Base-by-base conservation (phyloP, 2,113 vertebrate genomes). In the Amazona guildingii region DNA sequence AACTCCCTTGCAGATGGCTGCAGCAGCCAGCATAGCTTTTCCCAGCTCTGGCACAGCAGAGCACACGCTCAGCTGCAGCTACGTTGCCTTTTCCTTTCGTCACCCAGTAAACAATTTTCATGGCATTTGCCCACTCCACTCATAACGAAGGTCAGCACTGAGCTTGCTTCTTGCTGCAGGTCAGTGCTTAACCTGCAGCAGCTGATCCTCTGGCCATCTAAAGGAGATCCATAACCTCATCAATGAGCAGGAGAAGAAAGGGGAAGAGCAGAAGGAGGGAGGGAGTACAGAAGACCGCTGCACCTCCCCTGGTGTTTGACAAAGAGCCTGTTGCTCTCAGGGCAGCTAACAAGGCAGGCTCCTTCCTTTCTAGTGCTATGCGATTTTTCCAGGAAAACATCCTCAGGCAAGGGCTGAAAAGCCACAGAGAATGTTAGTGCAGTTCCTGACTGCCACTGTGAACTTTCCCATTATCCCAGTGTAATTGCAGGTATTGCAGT, bases 231-330 rank as follows among this genome's bases (percentile, higher is more conserved):
- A 16, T 12, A 86, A 63, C 35, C 52, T 44, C 81, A 63, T 6
- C 43, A 23, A 0, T 3, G 2, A 39, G 21, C 0, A 0, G 41
- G 6, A 78, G 14, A 67, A n/a, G n/a, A 64, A 79, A 70, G 55
- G 54, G 70, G 49, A 19, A 78, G 55, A 54, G 63, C 46, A 89
- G 72, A 25, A 57, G 25, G 29, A 48, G 28, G 13, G 35, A 35
- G 16, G 9, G 9, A 13, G 6, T 28, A 33, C 24, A 72, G 41
- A 54, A 77, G 44, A 28, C 29, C 82, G 27, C 35, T 39, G 17
- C 7, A 9, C 6, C 44, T 90, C 16, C 46, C 17, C 41, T 17
- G 13, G 27, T 29, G 35, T 29, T 62, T 82, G 29, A 90, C 29
- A 27, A 57, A 74, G 18, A 86, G 9, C 55, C n/a, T 24, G 3